Evolutionary conservation across 2,113 vertebrate species (phyloP), one percentile per base, ranked within the genome.

Genomic region (Verasper variegatus): DNA sequence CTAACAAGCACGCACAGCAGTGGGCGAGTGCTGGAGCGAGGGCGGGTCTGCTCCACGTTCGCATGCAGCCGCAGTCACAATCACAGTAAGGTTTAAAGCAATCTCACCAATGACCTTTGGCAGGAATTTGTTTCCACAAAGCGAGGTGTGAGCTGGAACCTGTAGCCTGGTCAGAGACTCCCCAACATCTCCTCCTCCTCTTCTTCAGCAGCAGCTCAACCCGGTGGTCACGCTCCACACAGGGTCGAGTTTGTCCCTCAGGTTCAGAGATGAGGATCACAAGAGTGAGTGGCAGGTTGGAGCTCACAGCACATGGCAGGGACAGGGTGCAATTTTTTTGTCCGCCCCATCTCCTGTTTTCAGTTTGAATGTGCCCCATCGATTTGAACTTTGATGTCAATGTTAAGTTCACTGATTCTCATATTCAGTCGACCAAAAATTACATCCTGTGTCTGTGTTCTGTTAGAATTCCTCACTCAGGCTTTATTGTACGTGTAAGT

Each of bases 261-360:
- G 80, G 73, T 77, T 64, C 71, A 68, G 66, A 67, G 65, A 72
- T 21, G 42, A 72, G 52, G 59, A 71, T 52, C 51, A 59, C n/a
- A 15, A 31, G 47, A 64, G 42, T 26, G 40, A 73, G 57, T 21
- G 55, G 58, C 57, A 2, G 71, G 65, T 73, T 20, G 63, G 75
- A 72, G 71, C 67, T 49, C 52, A 49, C 78, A 40, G 82, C 81
- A 84, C 82, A 85, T 78, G 67, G 84, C 89, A 91, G 90, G 90
- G 84, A 86, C 78, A 83, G 12, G 4, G 78, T 86, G 83, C 82
- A 74, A 81, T 89, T 68, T 51, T 78, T 81, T 72, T 75, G 59
- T 67, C 73, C 60, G 69, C 5, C 31, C 6, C 31, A 31, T 83
- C 51, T 82, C 47, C 56, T 74, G 55, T 15, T 57, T 31, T 56